Evolutionary conservation across 2,113 vertebrate species (phyloP), one percentile per base, ranked within the genome.

Genomic region (Cyanoramphus novaezelandiae): DNA sequence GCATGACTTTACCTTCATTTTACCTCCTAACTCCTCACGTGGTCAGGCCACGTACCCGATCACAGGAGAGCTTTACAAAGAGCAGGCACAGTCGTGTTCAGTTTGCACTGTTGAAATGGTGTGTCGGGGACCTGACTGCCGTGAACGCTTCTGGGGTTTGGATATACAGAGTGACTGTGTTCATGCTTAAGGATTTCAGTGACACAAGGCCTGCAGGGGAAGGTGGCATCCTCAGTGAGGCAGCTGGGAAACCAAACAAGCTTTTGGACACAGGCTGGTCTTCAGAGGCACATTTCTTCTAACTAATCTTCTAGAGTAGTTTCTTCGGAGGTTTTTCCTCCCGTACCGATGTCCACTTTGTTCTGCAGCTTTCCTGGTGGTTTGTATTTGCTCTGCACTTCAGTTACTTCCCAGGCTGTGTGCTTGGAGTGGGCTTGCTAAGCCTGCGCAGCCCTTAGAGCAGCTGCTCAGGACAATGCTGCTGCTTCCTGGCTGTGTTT

Each of bases 401-500:
- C 8, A 28, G 9, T 49, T 62, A 9, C n/a, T 41, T 75, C 37
- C 59, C 1, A 0, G 6, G 7, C 23, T 17, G 19, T 13, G 5
- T 52, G 79, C 25, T 74, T 60, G 47, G 59, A 37, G 41, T 25
- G 43, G 37, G 29, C 53, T 55, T 31, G 46, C 35, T 25, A 11
- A 55, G 52, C 68, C 3, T 4, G 9, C 19, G 1, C 13, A 70
- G 55, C 37, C 47, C 62, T 31, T 21, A 17, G 41, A 71, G 44
- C 33, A 59, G 81, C 64, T 41, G 60, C 0, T 1, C 5, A 6
- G 49, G 41, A 29, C 49, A 41, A 29, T 44, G 46, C 63, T 52
- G 57, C 31, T 59, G 31, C 23, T 77, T 68, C 62, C 29, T 82
- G 62, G 70, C 46, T 76, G 14, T 49, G 9, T 68, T 87, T 60